A percentile compares a stretch with the other conserved stretches of the same genome.
phyloP scores from a whole-genome alignment of 2,888 invertebrate species.

The Drosophila suboccidentalis region DNA sequence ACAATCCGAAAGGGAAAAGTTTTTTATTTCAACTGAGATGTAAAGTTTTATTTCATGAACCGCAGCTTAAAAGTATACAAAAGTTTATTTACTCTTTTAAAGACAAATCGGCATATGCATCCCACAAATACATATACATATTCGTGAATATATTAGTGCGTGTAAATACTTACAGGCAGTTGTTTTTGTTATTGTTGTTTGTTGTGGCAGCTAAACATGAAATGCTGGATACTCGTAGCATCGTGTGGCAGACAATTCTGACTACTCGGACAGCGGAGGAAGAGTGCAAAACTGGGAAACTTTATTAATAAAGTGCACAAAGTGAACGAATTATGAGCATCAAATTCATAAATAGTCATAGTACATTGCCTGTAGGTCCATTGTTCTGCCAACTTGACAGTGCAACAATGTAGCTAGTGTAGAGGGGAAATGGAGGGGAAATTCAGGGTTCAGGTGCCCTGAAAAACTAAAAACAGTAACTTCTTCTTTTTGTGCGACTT shows the following conservation, averaged over 20 bases:
- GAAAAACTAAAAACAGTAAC: conserved; percentile 39
- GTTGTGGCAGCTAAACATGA: conserved; percentile 23
- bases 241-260: conserved; percentile 40
- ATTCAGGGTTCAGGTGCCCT: not conserved
- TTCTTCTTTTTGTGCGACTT: conserved; percentile 55
- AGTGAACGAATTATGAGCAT: conserved; percentile 72
- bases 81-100: conserved; percentile 36
- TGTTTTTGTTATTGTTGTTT: conserved; percentile 13
- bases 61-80: conserved; percentile 47
- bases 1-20: conserved; percentile 20
- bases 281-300: conserved; percentile 38
- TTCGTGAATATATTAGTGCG: not conserved
- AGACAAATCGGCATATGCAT: conserved; percentile 42
- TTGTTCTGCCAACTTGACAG: conserved; percentile 35
- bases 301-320: conserved; percentile 78
- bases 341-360: conserved; percentile 58
- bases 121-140: not conserved
- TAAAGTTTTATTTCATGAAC: conserved; percentile 43
- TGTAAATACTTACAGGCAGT: conserved; percentile 1
- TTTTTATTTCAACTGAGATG: conserved; percentile 24
- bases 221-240: conserved; percentile 16
- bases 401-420: not conserved
- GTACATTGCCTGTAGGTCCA: conserved; percentile 57
- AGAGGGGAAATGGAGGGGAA: not conserved
- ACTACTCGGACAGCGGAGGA: conserved; percentile 26